These are phyloP conservation scores for Campylomormyrus tamandua DNA, from an alignment of 2,113 vertebrate genomes.

Conservation along the genomic window DNA sequence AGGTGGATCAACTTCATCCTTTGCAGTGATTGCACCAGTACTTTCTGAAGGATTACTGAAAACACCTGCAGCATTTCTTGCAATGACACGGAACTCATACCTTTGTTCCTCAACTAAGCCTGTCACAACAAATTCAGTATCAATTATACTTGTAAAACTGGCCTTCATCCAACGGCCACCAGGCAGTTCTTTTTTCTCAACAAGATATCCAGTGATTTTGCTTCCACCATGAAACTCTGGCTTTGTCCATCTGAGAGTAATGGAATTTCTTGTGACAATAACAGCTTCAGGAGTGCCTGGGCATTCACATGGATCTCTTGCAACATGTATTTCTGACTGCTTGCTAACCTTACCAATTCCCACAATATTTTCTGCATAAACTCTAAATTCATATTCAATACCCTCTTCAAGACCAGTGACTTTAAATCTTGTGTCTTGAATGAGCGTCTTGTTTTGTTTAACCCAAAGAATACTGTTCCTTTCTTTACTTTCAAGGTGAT, in stretches of 20 bases:
- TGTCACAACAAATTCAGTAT: constrained; percentile 88
- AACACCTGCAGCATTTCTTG: constrained; percentile 85
- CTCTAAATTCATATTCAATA: constrained; percentile 94
- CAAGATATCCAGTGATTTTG: constrained; percentile 87
- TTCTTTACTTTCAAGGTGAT: constrained; percentile 92
- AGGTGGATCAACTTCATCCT: constrained; percentile 93
- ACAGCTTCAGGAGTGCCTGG: constrained; percentile 88
- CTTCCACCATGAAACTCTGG: constrained; percentile 86
- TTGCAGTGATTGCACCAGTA: constrained; percentile 86
- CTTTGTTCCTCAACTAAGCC: constrained; percentile 82
- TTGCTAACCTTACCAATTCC: constrained; percentile 87
- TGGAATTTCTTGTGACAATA: constrained; percentile 83
- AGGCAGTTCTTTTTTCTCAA: constrained; percentile 85
- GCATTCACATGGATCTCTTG: constrained; percentile 89
- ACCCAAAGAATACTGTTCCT: constrained; percentile 91
- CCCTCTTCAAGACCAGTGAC: constrained; percentile 84
- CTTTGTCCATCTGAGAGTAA: constrained; percentile 90
- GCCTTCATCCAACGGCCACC: constrained; percentile 98
- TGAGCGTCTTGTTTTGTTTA: constrained; percentile 86
- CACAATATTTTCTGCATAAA: constrained; percentile 94
- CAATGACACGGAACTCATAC: constrained; percentile 95
- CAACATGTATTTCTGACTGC: constrained; percentile 80
- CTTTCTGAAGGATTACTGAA: constrained; percentile 86
- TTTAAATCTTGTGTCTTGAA: constrained; percentile 85
- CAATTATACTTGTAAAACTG: constrained; percentile 86